Conservation (phyloP, 92 coral and sea anemone species). For the Actinostola sp. region DNA sequence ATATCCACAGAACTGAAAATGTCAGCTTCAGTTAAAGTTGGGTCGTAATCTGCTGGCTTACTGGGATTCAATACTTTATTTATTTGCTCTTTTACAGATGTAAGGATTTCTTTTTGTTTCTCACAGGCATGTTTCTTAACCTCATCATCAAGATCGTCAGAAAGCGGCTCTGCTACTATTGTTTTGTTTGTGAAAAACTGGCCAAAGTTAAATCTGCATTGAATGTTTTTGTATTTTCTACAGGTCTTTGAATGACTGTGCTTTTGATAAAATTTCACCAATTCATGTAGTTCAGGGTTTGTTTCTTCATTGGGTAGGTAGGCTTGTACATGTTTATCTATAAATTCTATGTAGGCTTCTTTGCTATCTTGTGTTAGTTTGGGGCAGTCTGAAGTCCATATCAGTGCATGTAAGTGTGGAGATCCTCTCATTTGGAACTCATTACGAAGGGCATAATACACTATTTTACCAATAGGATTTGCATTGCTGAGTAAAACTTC, state of each 20-base stretch:
- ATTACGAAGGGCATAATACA: too few species aligned
- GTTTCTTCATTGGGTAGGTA: conserved; percentile 32
- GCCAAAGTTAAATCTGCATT: conserved; percentile 53
- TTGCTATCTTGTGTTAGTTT: conserved; percentile 19
- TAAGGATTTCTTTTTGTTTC: conserved; percentile 27
- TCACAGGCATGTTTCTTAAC: conserved; percentile 7
- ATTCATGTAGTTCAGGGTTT: conserved; percentile 42
- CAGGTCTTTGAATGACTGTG: too few species aligned
- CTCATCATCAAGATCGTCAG: conserved; percentile 39
- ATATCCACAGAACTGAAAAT: too few species aligned
- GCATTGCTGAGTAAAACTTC: conserved; percentile 28
- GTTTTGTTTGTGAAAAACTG: conserved; percentile 42
- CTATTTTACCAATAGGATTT: conserved; percentile 57
- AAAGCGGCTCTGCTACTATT: conserved; percentile 66
- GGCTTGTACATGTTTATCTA: conserved; percentile 63
- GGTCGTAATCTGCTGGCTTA: conserved; percentile 31
- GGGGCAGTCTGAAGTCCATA: conserved; percentile 58
- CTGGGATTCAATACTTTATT: too few species aligned
- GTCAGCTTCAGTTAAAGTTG: conserved; percentile 56
- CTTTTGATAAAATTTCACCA: conserved; percentile 36
- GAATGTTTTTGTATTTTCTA: too few species aligned
- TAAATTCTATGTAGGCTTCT: conserved; percentile 47
- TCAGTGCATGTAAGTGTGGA: conserved; percentile 54
- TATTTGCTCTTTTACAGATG: conserved; percentile 39
- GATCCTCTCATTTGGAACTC: conserved; percentile 67